A percentile compares a stretch with the other conserved stretches of the same genome.
Conservation (phyloP, 2,797 vertebrate genomes). For the Spinus olivaceus region DNA sequence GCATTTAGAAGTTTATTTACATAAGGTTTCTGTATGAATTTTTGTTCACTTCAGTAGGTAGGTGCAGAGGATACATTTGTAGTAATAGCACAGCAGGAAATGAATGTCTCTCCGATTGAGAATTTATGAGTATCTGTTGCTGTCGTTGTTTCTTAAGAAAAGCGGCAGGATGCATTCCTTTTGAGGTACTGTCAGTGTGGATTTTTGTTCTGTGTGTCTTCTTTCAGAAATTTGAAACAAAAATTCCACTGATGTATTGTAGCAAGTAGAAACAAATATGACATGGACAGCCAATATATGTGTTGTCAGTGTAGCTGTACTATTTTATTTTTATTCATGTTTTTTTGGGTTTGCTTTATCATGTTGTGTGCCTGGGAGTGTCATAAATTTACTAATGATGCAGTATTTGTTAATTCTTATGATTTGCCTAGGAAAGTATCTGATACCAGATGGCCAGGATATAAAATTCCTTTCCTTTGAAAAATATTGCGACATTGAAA, state of each 20-base stretch:
- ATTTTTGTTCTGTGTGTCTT: background rate
- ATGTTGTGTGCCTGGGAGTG: background rate
- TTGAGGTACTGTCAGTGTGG: background rate
- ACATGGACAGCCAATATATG: background rate
- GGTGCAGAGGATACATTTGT: background rate
- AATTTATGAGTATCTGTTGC: background rate
- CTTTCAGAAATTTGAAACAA: background rate
- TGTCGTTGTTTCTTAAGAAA: background rate
- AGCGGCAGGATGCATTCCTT: background rate
- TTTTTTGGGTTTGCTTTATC: background rate
- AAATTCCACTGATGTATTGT: background rate
- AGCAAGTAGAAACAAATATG: background rate
- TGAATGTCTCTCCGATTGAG: background rate
- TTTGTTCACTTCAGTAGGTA: background rate
- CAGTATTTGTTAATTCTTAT: background rate
- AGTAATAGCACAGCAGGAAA: background rate
- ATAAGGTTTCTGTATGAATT: background rate
- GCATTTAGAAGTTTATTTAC: background rate
- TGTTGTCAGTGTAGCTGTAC: background rate
- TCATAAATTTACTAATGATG: background rate
- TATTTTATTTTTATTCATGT: background rate
- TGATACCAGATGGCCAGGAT: background rate
- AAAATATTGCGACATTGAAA: background rate
- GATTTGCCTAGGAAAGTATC: background rate
- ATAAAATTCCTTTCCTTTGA: background rate